Evolutionary conservation across 2,797 vertebrate genomes (phyloP), one percentile per base, ranked within the genome.

Genomic region (Lagorchestes hirsutus): DNA sequence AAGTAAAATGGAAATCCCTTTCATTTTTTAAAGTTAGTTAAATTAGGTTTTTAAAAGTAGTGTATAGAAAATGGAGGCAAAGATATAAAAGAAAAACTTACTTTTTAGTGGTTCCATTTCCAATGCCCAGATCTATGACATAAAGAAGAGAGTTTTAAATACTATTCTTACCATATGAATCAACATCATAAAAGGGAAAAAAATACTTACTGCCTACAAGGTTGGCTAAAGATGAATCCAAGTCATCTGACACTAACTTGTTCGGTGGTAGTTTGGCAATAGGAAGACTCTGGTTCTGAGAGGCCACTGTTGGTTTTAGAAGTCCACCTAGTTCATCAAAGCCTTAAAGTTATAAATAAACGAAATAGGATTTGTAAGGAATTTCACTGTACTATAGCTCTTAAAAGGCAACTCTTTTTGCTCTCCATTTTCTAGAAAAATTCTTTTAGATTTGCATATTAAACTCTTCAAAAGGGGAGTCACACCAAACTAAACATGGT

Each of bases 191-290:
- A 95, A 90, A 9, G 94, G 93, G 13, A 93, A 95, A 62, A 31
- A 93, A 96, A 98, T 98, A 99, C 99, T 99, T 99, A 99, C 99
- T 99, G 98, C 99, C 99, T 94, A 99, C 99, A 90, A 99, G 99
- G 96, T 99, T 99, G 97, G 99, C 99, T 98, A 99, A 98, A 18
- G 99, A 99, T 2, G 99, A 99, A 98, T 99, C 99, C 98, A 99
- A 98, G 98, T 99, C 99, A 95, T 99, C 99, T 52, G 99, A 99
- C 94, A 99, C 99, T 97, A 99, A 98, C 97, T 99, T 99, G 98
- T 99, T 99, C 90, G 99, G 97, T 62, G 99, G 99, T 91, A 99
- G 99, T 97, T 98, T 98, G 98, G 99, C 99, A 96, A 98, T 98
- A 96, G 98, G 99, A 98, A 99, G 98, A 98, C 98, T 98, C 99